Conservation (phyloP, 2,888 invertebrate genomes). For the Polyommatus icarus region DNA sequence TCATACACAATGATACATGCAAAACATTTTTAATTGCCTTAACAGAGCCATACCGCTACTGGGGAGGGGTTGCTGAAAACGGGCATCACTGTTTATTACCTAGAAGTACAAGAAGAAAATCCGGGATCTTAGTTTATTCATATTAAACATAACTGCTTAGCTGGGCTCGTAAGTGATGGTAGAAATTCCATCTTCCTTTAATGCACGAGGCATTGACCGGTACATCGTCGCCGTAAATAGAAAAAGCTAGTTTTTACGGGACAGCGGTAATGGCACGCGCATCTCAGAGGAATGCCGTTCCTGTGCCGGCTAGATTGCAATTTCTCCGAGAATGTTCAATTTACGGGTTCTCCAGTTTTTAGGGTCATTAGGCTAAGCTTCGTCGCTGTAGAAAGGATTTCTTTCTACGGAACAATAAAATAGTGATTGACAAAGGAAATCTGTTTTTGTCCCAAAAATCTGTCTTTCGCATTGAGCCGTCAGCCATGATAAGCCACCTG, state of each 20-base stretch:
- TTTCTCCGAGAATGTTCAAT: conserved; percentile 1
- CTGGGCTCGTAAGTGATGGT: not conserved
- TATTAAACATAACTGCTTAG: not conserved
- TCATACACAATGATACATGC: no score
- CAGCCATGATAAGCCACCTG: no score
- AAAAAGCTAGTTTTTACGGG: conserved; percentile 29
- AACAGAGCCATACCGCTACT: no score
- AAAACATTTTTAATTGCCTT: no score
- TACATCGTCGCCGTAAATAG: conserved; percentile 27
- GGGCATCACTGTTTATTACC: not conserved
- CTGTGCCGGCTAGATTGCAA: not conserved
- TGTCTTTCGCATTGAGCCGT: no score
- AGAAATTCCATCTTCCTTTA: conserved; percentile 1
- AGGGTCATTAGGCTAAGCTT: not conserved
- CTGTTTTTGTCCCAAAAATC: no score
- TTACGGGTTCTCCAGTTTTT: not conserved
- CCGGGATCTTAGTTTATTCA: not conserved
- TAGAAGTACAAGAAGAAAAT: not conserved
- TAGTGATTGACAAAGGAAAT: no score
- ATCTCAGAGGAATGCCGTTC: conserved; percentile 7
- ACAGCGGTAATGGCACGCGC: conserved; percentile 20
- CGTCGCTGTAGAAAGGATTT: no score
- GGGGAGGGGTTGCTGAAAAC: no score
- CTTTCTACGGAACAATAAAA: no score
- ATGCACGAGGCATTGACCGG: conserved; percentile 17